Conservation (phyloP, 2,797 vertebrate species). For the Luscinia megarhynchos region DNA sequence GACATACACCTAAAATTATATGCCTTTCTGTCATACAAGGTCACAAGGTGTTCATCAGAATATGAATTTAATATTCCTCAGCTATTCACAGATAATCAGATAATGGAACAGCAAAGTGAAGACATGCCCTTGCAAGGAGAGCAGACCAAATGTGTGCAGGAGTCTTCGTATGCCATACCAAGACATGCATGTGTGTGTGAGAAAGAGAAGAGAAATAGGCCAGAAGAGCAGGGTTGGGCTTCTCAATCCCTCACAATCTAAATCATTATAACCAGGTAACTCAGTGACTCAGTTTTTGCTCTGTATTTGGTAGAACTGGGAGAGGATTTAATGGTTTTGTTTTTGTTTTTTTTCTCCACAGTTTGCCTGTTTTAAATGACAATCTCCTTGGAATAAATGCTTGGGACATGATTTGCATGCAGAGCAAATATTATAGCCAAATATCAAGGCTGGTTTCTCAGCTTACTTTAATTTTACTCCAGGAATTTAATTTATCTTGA, state of each 20-base stretch:
- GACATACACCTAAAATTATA: background rate
- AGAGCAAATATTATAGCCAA: background rate
- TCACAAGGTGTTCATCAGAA: background rate
- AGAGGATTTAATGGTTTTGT: fast-evolving
- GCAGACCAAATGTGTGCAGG: background rate
- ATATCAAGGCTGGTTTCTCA: background rate
- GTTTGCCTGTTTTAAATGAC: background rate
- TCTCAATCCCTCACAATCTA: background rate
- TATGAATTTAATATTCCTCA: background rate
- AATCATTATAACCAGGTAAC: background rate
- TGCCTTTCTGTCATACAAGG: background rate
- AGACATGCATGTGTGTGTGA: background rate
- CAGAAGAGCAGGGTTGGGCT: background rate
- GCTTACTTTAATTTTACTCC: background rate
- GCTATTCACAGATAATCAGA: background rate
- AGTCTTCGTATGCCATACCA: background rate
- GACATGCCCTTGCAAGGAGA: background rate
- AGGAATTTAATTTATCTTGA: background rate
- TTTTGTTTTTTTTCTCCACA: background rate
- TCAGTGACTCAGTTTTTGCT: background rate
- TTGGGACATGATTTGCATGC: background rate
- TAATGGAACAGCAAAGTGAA: background rate
- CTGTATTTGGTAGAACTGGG: background rate
- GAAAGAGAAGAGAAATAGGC: background rate
- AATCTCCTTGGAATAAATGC: background rate